Conservation (phyloP, 2,888 invertebrate species). For the Acleris holmiana region DNA sequence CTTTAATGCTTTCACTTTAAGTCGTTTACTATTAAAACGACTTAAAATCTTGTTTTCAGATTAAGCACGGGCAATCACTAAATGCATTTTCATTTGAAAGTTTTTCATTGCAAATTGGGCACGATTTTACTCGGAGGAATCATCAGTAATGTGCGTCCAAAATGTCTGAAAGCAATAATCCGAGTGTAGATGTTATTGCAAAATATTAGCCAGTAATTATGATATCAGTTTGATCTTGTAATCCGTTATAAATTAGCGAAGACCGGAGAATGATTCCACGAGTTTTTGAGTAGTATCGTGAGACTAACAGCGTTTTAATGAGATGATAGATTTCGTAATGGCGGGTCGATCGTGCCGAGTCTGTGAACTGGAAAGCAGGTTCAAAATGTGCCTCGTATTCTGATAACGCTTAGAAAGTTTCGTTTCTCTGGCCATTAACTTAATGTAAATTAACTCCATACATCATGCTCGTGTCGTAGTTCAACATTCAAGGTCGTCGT, state of each 20-base stretch:
- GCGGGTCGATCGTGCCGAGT: slow-evolving; percentile 39
- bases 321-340: slow-evolving; percentile 38
- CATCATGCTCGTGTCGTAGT: slow-evolving; percentile 54
- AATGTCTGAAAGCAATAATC: slow-evolving; percentile 1
- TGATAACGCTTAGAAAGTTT: slow-evolving; percentile 70
- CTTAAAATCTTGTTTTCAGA: slow-evolving; percentile 31
- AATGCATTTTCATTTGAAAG: slow-evolving; percentile 33
- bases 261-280: slow-evolving; percentile 15
- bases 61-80: slow-evolving; percentile 29
- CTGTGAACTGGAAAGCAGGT: slow-evolving; percentile 54
- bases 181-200: slow-evolving; percentile 14
- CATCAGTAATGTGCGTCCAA: not conserved
- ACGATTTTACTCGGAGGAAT: not conserved
- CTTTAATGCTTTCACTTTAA: slow-evolving; percentile 39
- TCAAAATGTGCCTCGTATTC: slow-evolving; percentile 43
- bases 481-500: slow-evolving; percentile 63
- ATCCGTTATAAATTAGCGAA: slow-evolving; percentile 24
- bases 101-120: slow-evolving; percentile 33
- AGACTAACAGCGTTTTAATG: slow-evolving; percentile 34
- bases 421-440: slow-evolving; percentile 63
- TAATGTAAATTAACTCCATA: slow-evolving; percentile 62
- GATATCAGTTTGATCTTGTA: slow-evolving; percentile 29
- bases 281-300: slow-evolving; percentile 32
- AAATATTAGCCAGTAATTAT: slow-evolving; percentile 20
- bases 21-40: slow-evolving; percentile 30